Evolutionary conservation across 2,888 invertebrate genomes (phyloP).

Genomic region (Herminia tarsipennalis): DNA sequence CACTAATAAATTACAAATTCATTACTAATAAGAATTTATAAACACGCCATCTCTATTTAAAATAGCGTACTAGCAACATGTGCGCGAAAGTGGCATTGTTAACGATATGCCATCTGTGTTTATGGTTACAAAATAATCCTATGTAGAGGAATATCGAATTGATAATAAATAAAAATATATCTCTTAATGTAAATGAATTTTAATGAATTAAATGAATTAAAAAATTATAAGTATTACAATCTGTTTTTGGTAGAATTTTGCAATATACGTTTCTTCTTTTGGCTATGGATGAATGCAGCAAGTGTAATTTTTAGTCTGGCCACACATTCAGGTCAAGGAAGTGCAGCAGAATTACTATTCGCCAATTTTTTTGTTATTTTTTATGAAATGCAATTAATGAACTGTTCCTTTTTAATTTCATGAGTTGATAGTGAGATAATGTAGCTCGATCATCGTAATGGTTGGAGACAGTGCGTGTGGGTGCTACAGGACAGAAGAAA

Average conservation of each 20-base stretch:
- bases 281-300: slow-evolving; percentile 23
- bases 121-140: too few relatives aligned
- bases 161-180: too few relatives aligned
- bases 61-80: too few relatives aligned
- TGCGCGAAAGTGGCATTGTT: too few relatives aligned
- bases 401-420: slow-evolving; percentile 42
- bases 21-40: too few relatives aligned
- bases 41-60: too few relatives aligned
- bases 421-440: slow-evolving; percentile 64
- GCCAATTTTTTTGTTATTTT: slow-evolving; percentile 70
- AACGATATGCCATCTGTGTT: too few relatives aligned
- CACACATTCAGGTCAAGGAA: slow-evolving; percentile 75
- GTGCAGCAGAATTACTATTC: slow-evolving; percentile 66
- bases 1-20: too few relatives aligned
- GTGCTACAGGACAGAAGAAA: slow-evolving; percentile 57
- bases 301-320: slow-evolving; percentile 50
- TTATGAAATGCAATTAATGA: slow-evolving; percentile 65
- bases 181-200: too few relatives aligned
- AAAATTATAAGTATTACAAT: too few relatives aligned
- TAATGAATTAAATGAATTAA: too few relatives aligned
- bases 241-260: background rate
- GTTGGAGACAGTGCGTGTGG: slow-evolving; percentile 56
- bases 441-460: slow-evolving; percentile 53
- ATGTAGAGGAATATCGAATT: too few relatives aligned
- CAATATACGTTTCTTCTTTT: background rate